Percentiles rank a stretch among this genome's conserved stretches.
Evolutionary conservation across 2,797 vertebrate genomes (phyloP).

Genomic region (Eulemur rubriventer): DNA sequence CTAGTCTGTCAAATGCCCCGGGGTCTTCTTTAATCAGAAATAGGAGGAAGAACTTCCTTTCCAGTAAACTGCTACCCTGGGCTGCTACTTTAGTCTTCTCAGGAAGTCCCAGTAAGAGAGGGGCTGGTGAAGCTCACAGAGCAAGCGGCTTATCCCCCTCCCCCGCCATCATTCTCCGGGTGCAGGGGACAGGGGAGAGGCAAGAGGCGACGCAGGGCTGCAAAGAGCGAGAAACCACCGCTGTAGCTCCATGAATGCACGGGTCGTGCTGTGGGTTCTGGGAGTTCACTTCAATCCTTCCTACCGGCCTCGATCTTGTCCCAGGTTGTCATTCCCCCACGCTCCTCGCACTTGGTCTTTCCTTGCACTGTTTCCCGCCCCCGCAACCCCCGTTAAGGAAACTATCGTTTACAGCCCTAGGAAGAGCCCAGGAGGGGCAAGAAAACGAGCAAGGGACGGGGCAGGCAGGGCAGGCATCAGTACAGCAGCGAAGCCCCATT

Average conservation of each 20-base stretch:
- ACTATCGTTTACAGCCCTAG: constrained; percentile 59
- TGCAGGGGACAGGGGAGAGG: neutral
- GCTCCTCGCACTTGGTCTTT: constrained; percentile 28
- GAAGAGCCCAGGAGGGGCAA: neutral
- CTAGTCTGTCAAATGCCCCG: neutral
- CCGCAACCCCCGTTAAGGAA: constrained; percentile 63
- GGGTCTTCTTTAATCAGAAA: neutral
- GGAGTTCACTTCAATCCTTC: constrained; percentile 47
- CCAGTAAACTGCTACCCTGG: neutral
- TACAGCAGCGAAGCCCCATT: constrained; percentile 70
- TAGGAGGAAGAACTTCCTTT: neutral
- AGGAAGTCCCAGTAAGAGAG: neutral
- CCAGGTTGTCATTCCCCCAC: constrained; percentile 33
- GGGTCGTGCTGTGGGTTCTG: neutral
- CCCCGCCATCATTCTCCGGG: neutral
- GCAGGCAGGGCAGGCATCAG: constrained; percentile 3
- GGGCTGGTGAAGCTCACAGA: neutral
- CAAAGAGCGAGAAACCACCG: neutral
- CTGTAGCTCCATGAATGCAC: constrained; percentile 40
- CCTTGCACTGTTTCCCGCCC: constrained; percentile 64
- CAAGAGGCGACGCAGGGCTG: neutral
- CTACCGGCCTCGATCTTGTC: neutral
- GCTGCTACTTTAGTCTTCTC: neutral
- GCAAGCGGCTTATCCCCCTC: neutral
- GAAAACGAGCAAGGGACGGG: neutral